These are phyloP conservation scores for Zosterops borbonicus DNA, from an alignment of 2,113 vertebrate genomes.

Conservation along the genomic window DNA sequence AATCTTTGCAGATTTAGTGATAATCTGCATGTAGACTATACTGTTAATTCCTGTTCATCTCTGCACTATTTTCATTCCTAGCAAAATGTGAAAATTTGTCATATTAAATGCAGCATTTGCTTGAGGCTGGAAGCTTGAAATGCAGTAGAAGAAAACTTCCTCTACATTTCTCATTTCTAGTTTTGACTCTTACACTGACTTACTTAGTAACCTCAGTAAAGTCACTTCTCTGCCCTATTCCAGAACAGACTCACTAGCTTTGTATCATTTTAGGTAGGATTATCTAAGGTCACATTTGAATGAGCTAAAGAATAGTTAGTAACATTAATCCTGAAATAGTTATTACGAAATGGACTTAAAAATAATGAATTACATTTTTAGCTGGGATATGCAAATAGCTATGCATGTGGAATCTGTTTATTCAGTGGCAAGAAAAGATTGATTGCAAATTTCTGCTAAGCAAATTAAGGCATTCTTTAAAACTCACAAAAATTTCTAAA, in stretches of 20 bases:
- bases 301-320: slow-evolving; percentile 16
- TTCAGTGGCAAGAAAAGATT: slow-evolving; percentile 64
- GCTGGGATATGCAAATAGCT: slow-evolving; percentile 56
- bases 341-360: slow-evolving; percentile 61
- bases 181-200: neutral
- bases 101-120: neutral
- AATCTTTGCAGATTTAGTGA: neutral
- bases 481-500: slow-evolving; percentile 53
- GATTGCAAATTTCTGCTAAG: slow-evolving; percentile 64
- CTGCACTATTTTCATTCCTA: neutral
- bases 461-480: slow-evolving; percentile 65
- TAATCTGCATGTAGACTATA: neutral
- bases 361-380: slow-evolving; percentile 64
- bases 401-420: slow-evolving; percentile 58
- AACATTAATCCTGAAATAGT: slow-evolving; percentile 45
- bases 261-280: neutral
- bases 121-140: neutral
- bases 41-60: neutral
- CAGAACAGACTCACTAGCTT: neutral
- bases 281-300: slow-evolving; percentile 27
- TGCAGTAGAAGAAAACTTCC: neutral
- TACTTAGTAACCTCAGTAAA: neutral
- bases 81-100: neutral
- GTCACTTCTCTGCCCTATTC: neutral
- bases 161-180: neutral